Base-by-base conservation (phyloP, 2,797 vertebrate genomes). In the Falco peregrinus region DNA sequence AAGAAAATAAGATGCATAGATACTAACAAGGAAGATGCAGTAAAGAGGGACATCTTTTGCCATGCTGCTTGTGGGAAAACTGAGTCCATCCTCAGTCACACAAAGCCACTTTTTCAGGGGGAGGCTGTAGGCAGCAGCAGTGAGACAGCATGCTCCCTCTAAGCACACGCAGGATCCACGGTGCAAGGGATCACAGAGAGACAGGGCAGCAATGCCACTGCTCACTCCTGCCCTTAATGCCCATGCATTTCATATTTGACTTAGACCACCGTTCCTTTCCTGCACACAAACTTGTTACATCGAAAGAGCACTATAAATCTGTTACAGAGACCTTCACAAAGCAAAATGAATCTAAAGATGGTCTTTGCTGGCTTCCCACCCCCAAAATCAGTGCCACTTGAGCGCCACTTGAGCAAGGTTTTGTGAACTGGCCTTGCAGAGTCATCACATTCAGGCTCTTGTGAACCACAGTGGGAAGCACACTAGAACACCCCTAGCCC, bases 151-250 rank as follows among this genome's bases (percentile, higher is more conserved):
- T 17, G 3, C 6, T 65, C 59, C 57, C 31, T 45, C n/a, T 18
- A 10, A 35, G 11, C 37, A 16, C 18, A 16, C 5, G 8, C 26
- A 20, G 15, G 17, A 14, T 11, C 22, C 1, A 0, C 5, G 12
- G 3, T 10, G 6, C 26, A 26, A 65, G 26, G 33, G 79, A 19
- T 43, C 24, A 6, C 48, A 33, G 31, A 11, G 10, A 28, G 13
- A 5, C 9, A 9, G 15, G 26, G 61, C 22, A 65, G 50, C 11
- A 10, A 35, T 0, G 28, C 16, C 51, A 8, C 45, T 7, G 19
- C 22, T 77, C 73, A 16, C 15, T 3, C 14, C 67, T 53, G 17
- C 37, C 35, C 13, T 0, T 24, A 21, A 5, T 8, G 7, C 39
- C 57, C 57, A 10, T 5, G 2, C 1, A 0, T 48, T 50, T 37